Percentiles rank a stretch among this genome's conserved stretches.
phyloP scores from a whole-genome alignment of 2,113 vertebrate species.

The Rhinopithecus roxellana region DNA sequence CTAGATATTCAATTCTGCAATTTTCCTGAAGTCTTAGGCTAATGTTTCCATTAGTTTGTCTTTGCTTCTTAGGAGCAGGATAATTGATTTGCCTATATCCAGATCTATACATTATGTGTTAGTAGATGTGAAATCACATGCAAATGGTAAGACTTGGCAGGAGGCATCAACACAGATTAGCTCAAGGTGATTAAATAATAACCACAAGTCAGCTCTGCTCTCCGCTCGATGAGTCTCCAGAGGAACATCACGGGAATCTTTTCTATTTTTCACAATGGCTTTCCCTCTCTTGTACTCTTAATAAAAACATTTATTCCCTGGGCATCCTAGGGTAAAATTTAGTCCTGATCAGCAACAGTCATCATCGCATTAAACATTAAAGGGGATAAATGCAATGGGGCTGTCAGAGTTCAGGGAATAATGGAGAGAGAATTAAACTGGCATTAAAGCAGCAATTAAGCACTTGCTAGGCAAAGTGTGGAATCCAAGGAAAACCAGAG shows the following conservation, averaged over 20 bases:
- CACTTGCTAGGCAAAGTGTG: constrained; percentile 4
- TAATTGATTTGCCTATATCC: constrained; percentile 66
- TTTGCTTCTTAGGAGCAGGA: constrained; percentile 57
- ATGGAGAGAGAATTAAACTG: constrained; percentile 1
- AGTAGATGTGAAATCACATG: constrained; percentile 63
- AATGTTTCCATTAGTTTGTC: constrained; percentile 55
- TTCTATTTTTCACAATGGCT: constrained; percentile 71
- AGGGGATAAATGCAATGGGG: constrained; percentile 20
- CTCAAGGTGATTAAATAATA: constrained; percentile 73
- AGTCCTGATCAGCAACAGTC: constrained; percentile 64
- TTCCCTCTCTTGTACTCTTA: constrained; percentile 66
- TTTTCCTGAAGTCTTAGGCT: constrained; percentile 33
- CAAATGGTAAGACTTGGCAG: constrained; percentile 59
- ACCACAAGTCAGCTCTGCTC: constrained; percentile 60
- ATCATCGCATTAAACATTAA: constrained; percentile 76
- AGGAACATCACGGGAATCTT: constrained; percentile 64
- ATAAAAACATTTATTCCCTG: constrained; percentile 72
- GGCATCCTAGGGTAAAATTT: constrained; percentile 66
- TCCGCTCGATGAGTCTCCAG: constrained; percentile 59
- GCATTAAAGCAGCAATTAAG: constrained; percentile 26
- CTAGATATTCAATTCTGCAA: background rate
- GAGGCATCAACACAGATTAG: constrained; percentile 74
- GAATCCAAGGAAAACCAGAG: background rate
- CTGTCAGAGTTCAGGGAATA: constrained; percentile 44
- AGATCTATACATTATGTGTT: constrained; percentile 73